These are phyloP conservation scores for Amphibalanus amphitrite DNA, from an alignment of 1,140 invertebrate genomes.

Conservation along the genomic window DNA sequence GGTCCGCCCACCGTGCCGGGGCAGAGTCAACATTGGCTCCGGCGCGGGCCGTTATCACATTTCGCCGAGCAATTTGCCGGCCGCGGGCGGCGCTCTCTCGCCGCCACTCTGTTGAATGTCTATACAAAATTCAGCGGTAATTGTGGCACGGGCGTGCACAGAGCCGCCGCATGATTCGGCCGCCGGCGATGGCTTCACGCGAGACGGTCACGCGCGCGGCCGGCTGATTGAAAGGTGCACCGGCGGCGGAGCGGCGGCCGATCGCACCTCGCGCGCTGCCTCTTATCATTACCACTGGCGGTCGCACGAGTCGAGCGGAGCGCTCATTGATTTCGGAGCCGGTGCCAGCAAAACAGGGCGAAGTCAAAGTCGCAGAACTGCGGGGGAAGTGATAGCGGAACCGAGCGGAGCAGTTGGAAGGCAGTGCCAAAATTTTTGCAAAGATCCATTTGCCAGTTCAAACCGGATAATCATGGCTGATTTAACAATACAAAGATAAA, in stretches of 20 bases:
- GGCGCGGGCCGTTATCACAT: neutral
- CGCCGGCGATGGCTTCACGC: neutral
- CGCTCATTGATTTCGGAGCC: neutral
- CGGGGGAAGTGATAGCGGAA: too few relatives aligned
- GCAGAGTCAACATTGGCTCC: neutral
- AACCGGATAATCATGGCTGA: too few relatives aligned
- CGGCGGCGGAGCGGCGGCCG: too few relatives aligned
- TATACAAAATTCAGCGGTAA: neutral
- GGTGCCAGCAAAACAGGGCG: neutral
- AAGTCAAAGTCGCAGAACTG: neutral
- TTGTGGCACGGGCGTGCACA: neutral
- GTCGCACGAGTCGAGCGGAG: neutral
- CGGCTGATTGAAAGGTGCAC: neutral
- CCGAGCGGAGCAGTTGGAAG: neutral
- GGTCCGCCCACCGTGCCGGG: too few relatives aligned
- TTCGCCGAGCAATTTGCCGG: neutral
- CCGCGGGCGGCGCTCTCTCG: neutral
- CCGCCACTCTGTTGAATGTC: neutral
- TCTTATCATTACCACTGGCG: neutral
- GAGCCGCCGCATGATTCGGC: neutral
- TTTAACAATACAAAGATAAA: too few relatives aligned
- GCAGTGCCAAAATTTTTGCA: too few relatives aligned
- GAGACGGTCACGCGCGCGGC: neutral
- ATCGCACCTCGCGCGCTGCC: too few relatives aligned
- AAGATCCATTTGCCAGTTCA: too few relatives aligned